Evolutionary conservation across 1,140 invertebrate genomes (phyloP), one percentile per base, ranked within the genome.

Genomic region (Lysiphlebus fabarum): DNA sequence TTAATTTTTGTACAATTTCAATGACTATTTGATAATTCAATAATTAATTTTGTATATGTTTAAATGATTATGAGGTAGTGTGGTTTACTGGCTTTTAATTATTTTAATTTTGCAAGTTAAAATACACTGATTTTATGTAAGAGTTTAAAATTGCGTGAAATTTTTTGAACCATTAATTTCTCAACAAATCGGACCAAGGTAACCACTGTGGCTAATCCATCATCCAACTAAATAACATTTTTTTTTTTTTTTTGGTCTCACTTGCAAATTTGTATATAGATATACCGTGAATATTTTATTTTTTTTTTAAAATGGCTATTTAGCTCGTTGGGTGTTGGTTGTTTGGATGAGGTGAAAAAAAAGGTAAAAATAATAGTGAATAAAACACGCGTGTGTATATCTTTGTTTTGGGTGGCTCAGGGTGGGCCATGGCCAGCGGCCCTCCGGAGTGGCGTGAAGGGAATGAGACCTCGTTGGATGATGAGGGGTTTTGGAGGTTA

Each of bases 401-500:
- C 73, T 74, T 77, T 71, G 75, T 77, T 73, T 68, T 59, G 62
- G 65, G 67, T 62, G 51, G 72, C 72, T 74, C 73, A 66, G 72
- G 74, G 75, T 76, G 75, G 74, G 70, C 75, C 69, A 64, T 67
- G 68, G 62, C 67, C 61, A 63, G 51, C 58, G 66, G 72, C 51
- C 66, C 63, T 66, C 62, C 62, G 62, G 68, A 73, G 73, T 72
- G 71, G 68, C 17, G 47, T 56, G 53, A 38, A 37, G 51, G n/a
- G 41, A 55, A 51, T 37, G 45, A 43, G 42, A 26, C 67, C 65
- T 63, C 66, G 62, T 68, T 59, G 73, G 74, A 78, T 79, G 76
- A 78, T 79, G 76, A 78, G 74, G 71, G 77, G 76, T 77, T 78
- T 76, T 68, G 73, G 71, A 78, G 76, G 76, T 79, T 79, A 79